Conservation (phyloP, 2,888 invertebrate genomes). For the Coleophora flavipennella region DNA sequence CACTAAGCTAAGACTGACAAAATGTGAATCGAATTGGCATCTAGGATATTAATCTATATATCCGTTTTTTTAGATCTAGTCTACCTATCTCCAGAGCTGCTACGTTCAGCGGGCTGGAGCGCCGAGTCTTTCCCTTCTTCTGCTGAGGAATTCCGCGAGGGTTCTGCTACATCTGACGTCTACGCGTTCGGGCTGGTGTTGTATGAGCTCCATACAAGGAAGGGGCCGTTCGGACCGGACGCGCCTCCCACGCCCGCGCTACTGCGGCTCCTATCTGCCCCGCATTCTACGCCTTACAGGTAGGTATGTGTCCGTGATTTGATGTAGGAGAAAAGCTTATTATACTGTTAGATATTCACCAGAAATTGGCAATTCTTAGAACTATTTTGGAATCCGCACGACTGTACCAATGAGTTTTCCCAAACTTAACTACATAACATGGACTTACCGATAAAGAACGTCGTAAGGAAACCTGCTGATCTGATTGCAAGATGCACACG, state of each 20-base stretch:
- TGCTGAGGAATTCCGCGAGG: conserved; percentile 49
- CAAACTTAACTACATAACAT: too few relatives aligned
- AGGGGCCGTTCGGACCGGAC: conserved; percentile 87
- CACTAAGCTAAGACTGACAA: too few relatives aligned
- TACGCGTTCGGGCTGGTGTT: conserved; percentile 91
- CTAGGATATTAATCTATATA: too few relatives aligned
- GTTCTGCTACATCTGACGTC: conserved; percentile 84
- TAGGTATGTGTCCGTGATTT: conserved; percentile 52
- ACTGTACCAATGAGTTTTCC: too few relatives aligned
- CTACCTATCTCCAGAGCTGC: conserved; percentile 86
- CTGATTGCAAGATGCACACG: too few relatives aligned
- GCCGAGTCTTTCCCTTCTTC: conserved; percentile 31
- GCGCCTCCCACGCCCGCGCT: conserved; percentile 77
- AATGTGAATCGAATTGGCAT: too few relatives aligned
- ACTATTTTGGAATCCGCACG: too few relatives aligned
- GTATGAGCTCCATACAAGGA: conserved; percentile 89
- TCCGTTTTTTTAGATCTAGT: conserved; percentile 74
- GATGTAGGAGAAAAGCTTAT: background rate
- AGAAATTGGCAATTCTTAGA: too few relatives aligned
- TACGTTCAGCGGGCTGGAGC: conserved; percentile 66
- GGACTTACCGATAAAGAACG: too few relatives aligned
- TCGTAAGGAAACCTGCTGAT: too few relatives aligned
- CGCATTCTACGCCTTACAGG: conserved; percentile 71
- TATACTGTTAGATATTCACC: too few relatives aligned
- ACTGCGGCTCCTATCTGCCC: conserved; percentile 72